phyloP scores from a whole-genome alignment of 2,888 invertebrate genomes.

The Pseudococcus jackbeardsleyi region DNA sequence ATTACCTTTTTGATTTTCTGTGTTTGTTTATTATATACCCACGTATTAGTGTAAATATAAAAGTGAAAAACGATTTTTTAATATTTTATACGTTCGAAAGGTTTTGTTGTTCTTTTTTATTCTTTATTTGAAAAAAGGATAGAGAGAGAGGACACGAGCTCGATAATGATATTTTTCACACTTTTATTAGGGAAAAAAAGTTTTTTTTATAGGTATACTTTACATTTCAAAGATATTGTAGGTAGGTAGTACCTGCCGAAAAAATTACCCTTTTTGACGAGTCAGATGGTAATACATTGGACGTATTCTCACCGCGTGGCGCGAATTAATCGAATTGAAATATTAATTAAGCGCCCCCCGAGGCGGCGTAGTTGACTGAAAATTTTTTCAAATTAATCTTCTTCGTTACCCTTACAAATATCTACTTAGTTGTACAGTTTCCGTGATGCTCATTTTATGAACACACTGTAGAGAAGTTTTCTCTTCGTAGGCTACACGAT shows the following conservation, averaged over 20 bases:
- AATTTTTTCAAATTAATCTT: conserved; percentile 50
- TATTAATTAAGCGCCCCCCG: conserved; percentile 35
- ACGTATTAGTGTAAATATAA: conserved; percentile 53
- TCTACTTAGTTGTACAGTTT: not conserved
- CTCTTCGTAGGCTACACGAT: not conserved
- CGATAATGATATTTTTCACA: conserved; percentile 9
- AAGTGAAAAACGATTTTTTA: conserved; percentile 44
- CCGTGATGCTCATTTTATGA: not conserved
- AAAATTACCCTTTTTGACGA: conserved; percentile 2
- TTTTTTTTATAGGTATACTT: not conserved
- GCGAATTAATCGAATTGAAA: conserved; percentile 52
- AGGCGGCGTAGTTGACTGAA: conserved; percentile 8
- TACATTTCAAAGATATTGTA: not conserved
- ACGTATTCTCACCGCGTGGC: conserved; percentile 17
- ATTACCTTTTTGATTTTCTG: conserved; percentile 53
- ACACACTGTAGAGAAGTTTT: not conserved
- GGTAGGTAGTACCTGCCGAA: conserved; percentile 34
- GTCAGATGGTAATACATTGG: conserved; percentile 40
- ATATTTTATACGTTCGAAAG: not conserved
- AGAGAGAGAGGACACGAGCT: not conserved
- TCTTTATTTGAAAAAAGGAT: conserved; percentile 5
- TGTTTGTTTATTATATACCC: conserved; percentile 55
- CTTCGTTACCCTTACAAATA: not conserved
- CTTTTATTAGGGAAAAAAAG: not conserved
- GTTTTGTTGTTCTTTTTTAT: not conserved